Conservation (phyloP, 2,797 vertebrate genomes). For the Acanthurus lineatus region DNA sequence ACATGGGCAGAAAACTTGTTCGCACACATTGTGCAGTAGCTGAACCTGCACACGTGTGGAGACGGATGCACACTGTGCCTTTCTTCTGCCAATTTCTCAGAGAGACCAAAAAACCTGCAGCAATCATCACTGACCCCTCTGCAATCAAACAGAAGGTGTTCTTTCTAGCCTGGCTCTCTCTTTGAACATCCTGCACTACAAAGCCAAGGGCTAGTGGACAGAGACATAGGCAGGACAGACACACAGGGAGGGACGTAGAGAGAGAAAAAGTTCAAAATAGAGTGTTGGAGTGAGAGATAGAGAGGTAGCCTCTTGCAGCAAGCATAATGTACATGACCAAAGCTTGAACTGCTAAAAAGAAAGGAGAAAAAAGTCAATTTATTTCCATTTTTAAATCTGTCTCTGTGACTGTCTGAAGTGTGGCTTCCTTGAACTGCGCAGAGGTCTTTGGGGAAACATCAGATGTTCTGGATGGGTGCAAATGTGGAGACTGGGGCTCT, state of each 20-base stretch:
- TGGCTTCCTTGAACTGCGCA: not conserved
- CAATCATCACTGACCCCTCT: constrained; percentile 66
- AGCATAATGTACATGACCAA: not conserved
- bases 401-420: not conserved
- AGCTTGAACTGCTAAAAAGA: not conserved
- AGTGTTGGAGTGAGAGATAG: not conserved
- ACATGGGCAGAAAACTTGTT: not conserved
- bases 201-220: constrained; percentile 30
- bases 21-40: not conserved
- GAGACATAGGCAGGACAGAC: not conserved
- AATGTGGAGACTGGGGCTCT: not conserved
- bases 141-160: constrained; percentile 62
- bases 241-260: not conserved
- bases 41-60: not conserved
- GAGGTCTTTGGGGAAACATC: not conserved
- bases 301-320: constrained; percentile 2
- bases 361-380: not conserved
- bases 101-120: constrained; percentile 51
- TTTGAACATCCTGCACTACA: constrained; percentile 60
- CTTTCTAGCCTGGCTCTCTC: constrained; percentile 15
- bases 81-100: constrained; percentile 50
- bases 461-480: not conserved
- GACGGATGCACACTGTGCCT: constrained; percentile 9
- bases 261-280: not conserved
- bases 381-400: not conserved